Percentiles rank a stretch among this genome's conserved stretches.
Conservation (phyloP, 2,888 invertebrate genomes). For the Lobophora halterata region DNA sequence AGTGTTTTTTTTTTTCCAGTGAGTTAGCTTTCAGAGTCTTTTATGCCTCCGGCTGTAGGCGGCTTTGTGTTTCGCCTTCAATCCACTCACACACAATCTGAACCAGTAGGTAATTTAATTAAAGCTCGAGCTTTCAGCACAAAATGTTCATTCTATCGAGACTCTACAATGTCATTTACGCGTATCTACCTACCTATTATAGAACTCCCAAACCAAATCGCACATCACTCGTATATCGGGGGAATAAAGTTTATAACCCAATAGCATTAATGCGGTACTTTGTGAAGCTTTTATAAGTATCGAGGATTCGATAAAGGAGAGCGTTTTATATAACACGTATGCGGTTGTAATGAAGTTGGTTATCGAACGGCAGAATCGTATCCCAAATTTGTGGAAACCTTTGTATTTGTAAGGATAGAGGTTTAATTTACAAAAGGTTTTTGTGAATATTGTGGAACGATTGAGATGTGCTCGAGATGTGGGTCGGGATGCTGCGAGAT, state of each 20-base stretch:
- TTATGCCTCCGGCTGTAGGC: no score
- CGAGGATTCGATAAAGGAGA: neutral
- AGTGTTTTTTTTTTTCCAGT: no score
- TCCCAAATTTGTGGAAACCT: neutral
- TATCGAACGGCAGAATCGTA: neutral
- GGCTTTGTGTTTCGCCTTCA: no score
- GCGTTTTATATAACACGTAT: neutral
- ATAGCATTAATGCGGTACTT: neutral
- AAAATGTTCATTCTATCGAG: no score
- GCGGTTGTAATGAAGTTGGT: neutral
- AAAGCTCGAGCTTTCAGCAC: no score
- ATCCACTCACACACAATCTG: no score
- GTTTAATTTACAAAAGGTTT: constrained; percentile 20
- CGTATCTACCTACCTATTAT: constrained; percentile 1
- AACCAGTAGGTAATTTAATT: no score
- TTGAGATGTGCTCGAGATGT: constrained; percentile 11
- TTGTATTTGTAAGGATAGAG: neutral
- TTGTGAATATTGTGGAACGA: constrained; percentile 3
- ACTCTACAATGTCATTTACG: no score
- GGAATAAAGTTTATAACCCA: constrained; percentile 15
- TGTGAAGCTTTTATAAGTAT: neutral
- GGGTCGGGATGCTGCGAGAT: neutral
- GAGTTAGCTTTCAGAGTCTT: no score
- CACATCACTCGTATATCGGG: constrained; percentile 8
- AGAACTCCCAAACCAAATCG: constrained; percentile 2